phyloP scores from a whole-genome alignment of 2,113 vertebrate genomes.

The Cynopterus brachyotis region DNA sequence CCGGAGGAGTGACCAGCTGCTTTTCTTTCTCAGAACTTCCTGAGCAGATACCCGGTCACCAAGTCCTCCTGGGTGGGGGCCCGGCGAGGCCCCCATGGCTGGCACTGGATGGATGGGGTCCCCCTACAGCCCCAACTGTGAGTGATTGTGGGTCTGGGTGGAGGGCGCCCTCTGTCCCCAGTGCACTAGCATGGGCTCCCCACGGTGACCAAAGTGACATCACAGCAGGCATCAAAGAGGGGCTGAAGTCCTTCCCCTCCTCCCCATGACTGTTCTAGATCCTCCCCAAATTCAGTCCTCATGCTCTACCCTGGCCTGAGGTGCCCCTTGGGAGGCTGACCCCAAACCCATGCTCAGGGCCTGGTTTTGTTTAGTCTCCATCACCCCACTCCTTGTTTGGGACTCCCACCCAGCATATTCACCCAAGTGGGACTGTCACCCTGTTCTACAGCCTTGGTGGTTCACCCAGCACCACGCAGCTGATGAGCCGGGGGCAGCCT shows the following conservation, averaged over 20 bases:
- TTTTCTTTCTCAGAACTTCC: slow-evolving; percentile 51
- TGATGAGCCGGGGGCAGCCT: neutral
- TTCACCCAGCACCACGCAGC: neutral
- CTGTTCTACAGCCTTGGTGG: neutral
- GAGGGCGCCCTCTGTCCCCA: neutral
- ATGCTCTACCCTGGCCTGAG: neutral
- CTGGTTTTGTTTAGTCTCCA: neutral
- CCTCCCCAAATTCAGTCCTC: neutral
- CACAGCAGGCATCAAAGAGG: neutral
- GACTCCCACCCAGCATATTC: neutral
- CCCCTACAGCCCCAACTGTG: slow-evolving; percentile 21
- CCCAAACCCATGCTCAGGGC: neutral
- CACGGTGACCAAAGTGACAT: neutral
- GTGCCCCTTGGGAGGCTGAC: no score
- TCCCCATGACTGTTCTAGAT: neutral
- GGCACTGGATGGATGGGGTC: slow-evolving; percentile 58
- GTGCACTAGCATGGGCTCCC: neutral
- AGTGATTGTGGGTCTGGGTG: neutral
- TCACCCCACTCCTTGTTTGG: neutral
- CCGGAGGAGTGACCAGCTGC: neutral
- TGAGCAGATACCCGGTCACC: slow-evolving; percentile 25
- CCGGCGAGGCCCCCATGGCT: slow-evolving; percentile 47
- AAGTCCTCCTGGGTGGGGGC: slow-evolving; percentile 63
- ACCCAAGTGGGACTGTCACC: neutral
- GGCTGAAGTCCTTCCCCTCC: neutral